Evolutionary conservation across 1,140 invertebrate species (phyloP).

Genomic region (Drosophila arizonae): DNA sequence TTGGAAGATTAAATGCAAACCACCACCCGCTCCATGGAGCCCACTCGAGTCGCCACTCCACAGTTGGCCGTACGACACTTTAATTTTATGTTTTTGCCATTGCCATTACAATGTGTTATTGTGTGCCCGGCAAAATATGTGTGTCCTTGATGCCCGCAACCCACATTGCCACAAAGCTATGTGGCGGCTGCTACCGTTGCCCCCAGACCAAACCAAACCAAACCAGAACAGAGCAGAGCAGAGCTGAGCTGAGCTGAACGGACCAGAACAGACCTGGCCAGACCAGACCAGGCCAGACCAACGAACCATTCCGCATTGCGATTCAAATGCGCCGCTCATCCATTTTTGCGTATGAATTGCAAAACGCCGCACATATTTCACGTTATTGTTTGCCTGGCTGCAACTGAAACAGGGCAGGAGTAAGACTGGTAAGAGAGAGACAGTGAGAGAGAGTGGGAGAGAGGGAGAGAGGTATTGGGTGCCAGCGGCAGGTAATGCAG

Average conservation of each 20-base stretch:
- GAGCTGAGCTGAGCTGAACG: neutral
- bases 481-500: slow-evolving; percentile 45
- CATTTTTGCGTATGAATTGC: slow-evolving; percentile 81
- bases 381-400: slow-evolving; percentile 71
- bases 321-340: slow-evolving; percentile 76
- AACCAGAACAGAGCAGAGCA: neutral
- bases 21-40: slow-evolving; percentile 2
- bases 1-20: slow-evolving; percentile 80
- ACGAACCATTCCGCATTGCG: slow-evolving; percentile 46
- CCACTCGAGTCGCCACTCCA: slow-evolving; percentile 24
- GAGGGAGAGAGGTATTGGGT: neutral
- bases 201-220: neutral
- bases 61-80: slow-evolving; percentile 43
- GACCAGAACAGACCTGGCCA: slow-evolving; percentile 12
- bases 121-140: slow-evolving; percentile 47
- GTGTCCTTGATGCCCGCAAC: slow-evolving; percentile 40
- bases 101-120: slow-evolving; percentile 71
- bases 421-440: neutral
- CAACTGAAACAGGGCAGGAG: slow-evolving; percentile 30
- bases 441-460: neutral
- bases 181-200: slow-evolving; percentile 54
- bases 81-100: slow-evolving; percentile 58
- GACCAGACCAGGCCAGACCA: neutral
- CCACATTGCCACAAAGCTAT: slow-evolving; percentile 16
- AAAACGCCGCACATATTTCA: slow-evolving; percentile 82